These are phyloP conservation scores for Psilanteris sp. DNA, from an alignment of 1,140 invertebrate genomes.

Conservation along the genomic window DNA sequence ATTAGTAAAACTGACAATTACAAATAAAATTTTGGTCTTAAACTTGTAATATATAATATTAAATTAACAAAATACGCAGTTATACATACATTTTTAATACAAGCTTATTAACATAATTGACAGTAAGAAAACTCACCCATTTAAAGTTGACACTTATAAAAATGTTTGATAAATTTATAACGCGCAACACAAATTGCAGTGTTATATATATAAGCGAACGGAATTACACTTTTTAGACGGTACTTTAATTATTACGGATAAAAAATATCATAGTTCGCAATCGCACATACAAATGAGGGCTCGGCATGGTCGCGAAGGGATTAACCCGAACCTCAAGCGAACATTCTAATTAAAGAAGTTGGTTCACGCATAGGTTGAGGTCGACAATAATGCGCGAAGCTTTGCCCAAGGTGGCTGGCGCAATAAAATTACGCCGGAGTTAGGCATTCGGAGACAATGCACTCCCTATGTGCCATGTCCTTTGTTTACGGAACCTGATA, in stretches of 20 bases:
- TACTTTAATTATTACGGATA: constrained; percentile 27
- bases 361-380: constrained; percentile 30
- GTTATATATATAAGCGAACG: constrained; percentile 3
- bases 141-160: constrained; percentile 1
- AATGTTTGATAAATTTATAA: constrained; percentile 3
- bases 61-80: too few relatives aligned
- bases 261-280: constrained; percentile 22
- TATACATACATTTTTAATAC: too few relatives aligned
- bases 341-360: constrained; percentile 55
- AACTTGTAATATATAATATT: too few relatives aligned
- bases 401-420: constrained; percentile 23
- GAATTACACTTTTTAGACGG: constrained; percentile 15
- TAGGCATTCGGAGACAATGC: constrained; percentile 57
- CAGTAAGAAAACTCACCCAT: too few relatives aligned
- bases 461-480: constrained; percentile 36
- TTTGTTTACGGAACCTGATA: constrained; percentile 62
- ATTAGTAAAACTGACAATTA: too few relatives aligned
- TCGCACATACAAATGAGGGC: constrained; percentile 31
- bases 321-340: constrained; percentile 47
- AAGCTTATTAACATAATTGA: too few relatives aligned
- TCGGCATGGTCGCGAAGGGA: constrained; percentile 13
- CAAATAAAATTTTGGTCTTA: too few relatives aligned
- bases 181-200: constrained; percentile 1
- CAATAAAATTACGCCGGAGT: constrained; percentile 60
- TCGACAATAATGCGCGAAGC: constrained; percentile 38